Conservation (phyloP, 2,797 vertebrate genomes). For the Chrosomus eos region DNA sequence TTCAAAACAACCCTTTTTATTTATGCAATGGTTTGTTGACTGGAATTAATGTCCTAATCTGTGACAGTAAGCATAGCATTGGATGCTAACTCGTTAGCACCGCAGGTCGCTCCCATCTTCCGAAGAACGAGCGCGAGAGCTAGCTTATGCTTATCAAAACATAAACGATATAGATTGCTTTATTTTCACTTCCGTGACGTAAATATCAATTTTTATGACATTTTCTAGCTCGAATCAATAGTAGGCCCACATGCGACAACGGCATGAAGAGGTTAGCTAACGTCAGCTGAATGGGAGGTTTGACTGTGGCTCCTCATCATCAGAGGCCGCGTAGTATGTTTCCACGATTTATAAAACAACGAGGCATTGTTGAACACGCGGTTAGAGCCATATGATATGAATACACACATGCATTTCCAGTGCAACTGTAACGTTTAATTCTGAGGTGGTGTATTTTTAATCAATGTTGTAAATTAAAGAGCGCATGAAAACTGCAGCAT, state of each 20-base stretch:
- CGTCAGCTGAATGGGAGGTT: conserved; percentile 50
- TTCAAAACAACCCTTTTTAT: background rate
- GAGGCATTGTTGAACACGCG: background rate
- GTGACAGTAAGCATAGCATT: conserved; percentile 10
- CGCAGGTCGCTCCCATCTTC: conserved; percentile 26
- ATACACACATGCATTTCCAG: background rate
- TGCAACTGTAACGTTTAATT: background rate
- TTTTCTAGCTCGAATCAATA: background rate
- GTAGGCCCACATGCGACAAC: conserved; percentile 55
- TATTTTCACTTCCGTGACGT: background rate
- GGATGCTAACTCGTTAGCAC: conserved; percentile 50
- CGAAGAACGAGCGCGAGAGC: background rate
- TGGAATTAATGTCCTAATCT: conserved; percentile 1
- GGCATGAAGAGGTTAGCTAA: conserved; percentile 46
- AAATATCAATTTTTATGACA: background rate
- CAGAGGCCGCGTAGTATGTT: conserved; percentile 42
- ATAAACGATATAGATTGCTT: background rate
- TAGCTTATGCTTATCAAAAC: background rate
- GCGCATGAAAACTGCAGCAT: background rate
- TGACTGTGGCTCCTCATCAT: background rate
- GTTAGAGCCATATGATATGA: too few species aligned
- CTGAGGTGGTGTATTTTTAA: background rate
- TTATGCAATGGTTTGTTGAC: background rate
- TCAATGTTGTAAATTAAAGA: background rate
- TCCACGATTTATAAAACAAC: conserved; percentile 10